phyloP scores from a whole-genome alignment of 2,888 invertebrate genomes.

The Volucella zonaria region DNA sequence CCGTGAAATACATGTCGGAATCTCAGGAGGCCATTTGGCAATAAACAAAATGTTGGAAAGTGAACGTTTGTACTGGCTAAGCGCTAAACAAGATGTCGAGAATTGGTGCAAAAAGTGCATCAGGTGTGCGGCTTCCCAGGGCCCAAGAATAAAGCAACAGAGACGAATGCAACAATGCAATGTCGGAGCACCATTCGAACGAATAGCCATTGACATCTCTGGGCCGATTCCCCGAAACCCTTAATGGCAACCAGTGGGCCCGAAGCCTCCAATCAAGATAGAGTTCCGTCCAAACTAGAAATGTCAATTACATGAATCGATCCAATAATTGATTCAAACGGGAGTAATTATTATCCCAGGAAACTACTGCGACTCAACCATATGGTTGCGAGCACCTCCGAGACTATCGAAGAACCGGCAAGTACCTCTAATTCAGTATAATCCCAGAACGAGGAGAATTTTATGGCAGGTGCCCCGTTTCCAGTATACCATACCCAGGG shows the following conservation, averaged over 20 bases:
- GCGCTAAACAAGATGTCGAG: no score
- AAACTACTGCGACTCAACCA: slow-evolving; percentile 38
- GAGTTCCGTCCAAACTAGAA: slow-evolving; percentile 16
- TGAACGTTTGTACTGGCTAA: no score
- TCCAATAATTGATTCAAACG: slow-evolving; percentile 28
- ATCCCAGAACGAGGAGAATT: slow-evolving; percentile 17
- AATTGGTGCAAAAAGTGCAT: no score
- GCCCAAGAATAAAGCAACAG: no score
- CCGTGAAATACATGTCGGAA: no score
- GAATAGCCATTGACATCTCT: no score
- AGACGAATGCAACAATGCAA: no score
- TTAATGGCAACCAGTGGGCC: slow-evolving; percentile 7
- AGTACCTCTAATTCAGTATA: neutral
- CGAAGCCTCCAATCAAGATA: slow-evolving; percentile 31
- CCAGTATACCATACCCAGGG: slow-evolving; percentile 36
- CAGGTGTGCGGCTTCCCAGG: no score
- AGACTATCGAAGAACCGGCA: neutral
- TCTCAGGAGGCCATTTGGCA: no score
- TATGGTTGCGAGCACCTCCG: neutral
- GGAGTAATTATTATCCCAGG: slow-evolving; percentile 8
- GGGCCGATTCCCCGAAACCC: no score
- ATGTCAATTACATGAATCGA: slow-evolving; percentile 12
- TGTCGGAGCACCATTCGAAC: no score
- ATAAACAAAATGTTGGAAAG: no score
- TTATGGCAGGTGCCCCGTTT: slow-evolving; percentile 24